Evolutionary conservation across 2,888 invertebrate genomes (phyloP), one percentile per base, ranked within the genome.

Genomic region (Leptinotarsa haldemani): DNA sequence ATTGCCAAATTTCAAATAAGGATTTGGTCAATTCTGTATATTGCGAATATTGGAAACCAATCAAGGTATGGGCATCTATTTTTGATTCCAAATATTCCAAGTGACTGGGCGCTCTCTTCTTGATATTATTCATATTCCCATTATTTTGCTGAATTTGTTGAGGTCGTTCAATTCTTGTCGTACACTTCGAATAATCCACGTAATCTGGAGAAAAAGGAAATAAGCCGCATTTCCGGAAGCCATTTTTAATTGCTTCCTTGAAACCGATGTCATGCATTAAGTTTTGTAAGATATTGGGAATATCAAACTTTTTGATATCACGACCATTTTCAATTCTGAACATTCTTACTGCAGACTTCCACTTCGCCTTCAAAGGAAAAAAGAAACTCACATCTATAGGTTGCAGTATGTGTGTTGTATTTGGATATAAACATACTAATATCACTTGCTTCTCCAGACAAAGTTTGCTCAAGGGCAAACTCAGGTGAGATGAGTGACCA

Each of bases 361-460:
- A 22, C 50, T 68, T 71, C 47, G 46, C 46, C 47, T 69, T 56
- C 30, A 71, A 15, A 56, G 46, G 48, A 16, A 53, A 65, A 71
- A 73, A 76, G 22, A 22, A 69, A 69, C 71, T 12, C n/a, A 76
- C 76, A 65, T 76, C 73, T 20, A 74, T 47, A 20, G 76, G 73
- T 48, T 76, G 73, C 18, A 76, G 50, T 15, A 76, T 25, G 5
- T 25, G 25, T 25, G 25, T 25, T 25, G 25, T 4, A 5, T 25
- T 25, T 5, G 25, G 25, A 63, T 40, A 63, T 9, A 63, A 30
- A 63, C n/a, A 40, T 50, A 76, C 52, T 47, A 74, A 67, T 65
- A 74, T 71, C 56, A 74, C 74, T 65, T 65, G 25, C 68, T 74
- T 65, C 53, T 70, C 52, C 40, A 61, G 5, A 53, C 64, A 64